A percentile compares a stretch with the other conserved stretches of the same genome.
Evolutionary conservation across 2,888 invertebrate genomes (phyloP).

Genomic region (Campoletis raptor): DNA sequence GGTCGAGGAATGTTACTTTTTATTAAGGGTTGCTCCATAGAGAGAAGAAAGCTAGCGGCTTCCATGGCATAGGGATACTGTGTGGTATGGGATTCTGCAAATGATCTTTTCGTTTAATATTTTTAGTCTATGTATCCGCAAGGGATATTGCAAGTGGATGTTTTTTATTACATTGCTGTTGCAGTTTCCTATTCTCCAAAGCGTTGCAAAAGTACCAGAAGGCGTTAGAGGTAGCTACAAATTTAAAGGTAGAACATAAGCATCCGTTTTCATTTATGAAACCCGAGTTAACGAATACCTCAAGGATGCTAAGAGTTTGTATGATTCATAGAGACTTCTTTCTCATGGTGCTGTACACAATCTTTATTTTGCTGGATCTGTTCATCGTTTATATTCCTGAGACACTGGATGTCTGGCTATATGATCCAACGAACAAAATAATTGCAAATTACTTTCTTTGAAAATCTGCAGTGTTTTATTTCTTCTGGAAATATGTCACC

Average conservation of each 20-base stretch:
- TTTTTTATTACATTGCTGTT: slow-evolving; percentile 55
- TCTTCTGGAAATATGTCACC: background rate
- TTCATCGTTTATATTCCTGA: background rate
- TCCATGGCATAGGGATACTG: background rate
- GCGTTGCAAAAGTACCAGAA: background rate
- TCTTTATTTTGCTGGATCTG: slow-evolving; percentile 27
- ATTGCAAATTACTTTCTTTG: background rate
- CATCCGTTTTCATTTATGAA: slow-evolving; percentile 66
- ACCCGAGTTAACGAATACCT: slow-evolving; percentile 62
- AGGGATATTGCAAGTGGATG: slow-evolving; percentile 63
- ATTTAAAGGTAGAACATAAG: slow-evolving; percentile 4
- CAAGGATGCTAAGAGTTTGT: slow-evolving; percentile 58
- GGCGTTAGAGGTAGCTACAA: background rate
- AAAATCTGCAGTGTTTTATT: background rate
- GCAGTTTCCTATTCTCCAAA: slow-evolving; percentile 54
- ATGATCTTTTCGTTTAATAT: slow-evolving; percentile 30
- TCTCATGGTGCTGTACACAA: slow-evolving; percentile 4
- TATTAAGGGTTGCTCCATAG: background rate
- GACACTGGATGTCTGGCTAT: background rate
- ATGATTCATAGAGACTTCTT: slow-evolving; percentile 28
- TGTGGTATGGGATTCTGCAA: background rate
- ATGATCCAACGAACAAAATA: background rate
- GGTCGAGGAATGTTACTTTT: slow-evolving; percentile 25
- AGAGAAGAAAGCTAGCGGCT: slow-evolving; percentile 30
- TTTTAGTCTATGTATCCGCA: slow-evolving; percentile 20